Evolutionary conservation across 2,888 invertebrate species (phyloP), one percentile per base, ranked within the genome.

Genomic region (Netelia melanura): DNA sequence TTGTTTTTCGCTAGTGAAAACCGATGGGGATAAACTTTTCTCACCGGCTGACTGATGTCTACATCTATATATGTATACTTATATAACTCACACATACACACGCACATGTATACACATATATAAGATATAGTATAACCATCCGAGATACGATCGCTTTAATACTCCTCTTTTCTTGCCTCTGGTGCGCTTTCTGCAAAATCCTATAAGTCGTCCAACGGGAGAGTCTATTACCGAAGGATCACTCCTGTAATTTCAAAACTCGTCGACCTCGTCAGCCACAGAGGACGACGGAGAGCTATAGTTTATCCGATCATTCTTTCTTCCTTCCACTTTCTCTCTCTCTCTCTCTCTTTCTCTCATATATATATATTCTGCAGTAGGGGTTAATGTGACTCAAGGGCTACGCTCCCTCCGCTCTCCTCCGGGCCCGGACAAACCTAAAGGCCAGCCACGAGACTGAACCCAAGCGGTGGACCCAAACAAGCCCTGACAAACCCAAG

Each of bases 181-280:
- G 62, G 23, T 38, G 70, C 10, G 72, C 83, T 83, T 83, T 84
- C 70, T 72, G 78, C 87, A 88, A 89, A 90, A 91, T 91, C 91
- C 91, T 89, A 89, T 91, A 91, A 91, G 91, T 91, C 90, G 89
- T 44, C 81, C 89, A 88, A 88, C 89, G 89, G 70, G 90, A 88
- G 91, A 91, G 90, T 91, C 91, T 90, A 91, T 91, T 91, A 91
- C 91, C 87, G 88, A 86, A 89, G 91, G 91, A 91, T 91, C 91
- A 90, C 89, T 90, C 87, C 88, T 88, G 91, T 91, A 91, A 91
- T 91, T 91, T 91, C 89, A 91, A 91, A 91, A 91, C 91, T 90
- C 89, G 90, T 90, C 86, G 86, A 74, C 75, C 68, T 81, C 81
- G 84, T 85, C 75, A 78, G 52, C 79, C 38, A 58, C 54, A 61